Percentiles rank a stretch among this genome's conserved stretches.
These are phyloP conservation scores for Argyresthia goedartella DNA, from an alignment of 2,888 invertebrate species.

Conservation along the genomic window DNA sequence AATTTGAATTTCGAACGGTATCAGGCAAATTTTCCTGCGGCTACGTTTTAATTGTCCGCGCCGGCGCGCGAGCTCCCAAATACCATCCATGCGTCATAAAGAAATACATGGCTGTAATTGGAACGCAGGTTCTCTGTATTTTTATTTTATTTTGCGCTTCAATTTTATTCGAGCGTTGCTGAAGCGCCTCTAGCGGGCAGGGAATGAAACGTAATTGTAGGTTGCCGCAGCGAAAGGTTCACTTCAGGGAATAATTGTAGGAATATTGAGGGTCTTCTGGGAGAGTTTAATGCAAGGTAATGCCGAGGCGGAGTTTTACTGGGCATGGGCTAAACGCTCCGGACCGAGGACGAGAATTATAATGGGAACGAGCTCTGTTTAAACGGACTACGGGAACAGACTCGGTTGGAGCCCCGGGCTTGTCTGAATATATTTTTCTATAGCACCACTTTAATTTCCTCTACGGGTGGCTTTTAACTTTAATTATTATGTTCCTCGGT, in stretches of 20 bases:
- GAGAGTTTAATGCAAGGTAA: slow-evolving; percentile 64
- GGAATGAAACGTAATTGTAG: slow-evolving; percentile 57
- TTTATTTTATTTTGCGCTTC: slow-evolving; percentile 49
- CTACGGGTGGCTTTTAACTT: slow-evolving; percentile 24
- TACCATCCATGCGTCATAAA: slow-evolving; percentile 1
- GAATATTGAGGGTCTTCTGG: slow-evolving; percentile 57
- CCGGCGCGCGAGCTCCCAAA: slow-evolving; percentile 21
- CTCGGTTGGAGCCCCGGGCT: slow-evolving; percentile 25
- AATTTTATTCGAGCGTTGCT: slow-evolving; percentile 50
- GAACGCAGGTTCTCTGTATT: slow-evolving; percentile 39
- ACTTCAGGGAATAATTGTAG: slow-evolving; percentile 65
- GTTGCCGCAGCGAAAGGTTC: slow-evolving; percentile 55
- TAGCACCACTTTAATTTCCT: slow-evolving; percentile 57
- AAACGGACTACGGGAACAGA: slow-evolving; percentile 53
- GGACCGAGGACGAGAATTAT: slow-evolving; percentile 64
- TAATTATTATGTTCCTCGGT: background rate
- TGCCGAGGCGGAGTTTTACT: slow-evolving; percentile 43
- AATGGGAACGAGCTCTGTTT: slow-evolving; percentile 58
- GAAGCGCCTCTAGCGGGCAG: slow-evolving; percentile 53
- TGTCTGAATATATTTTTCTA: slow-evolving; percentile 53
- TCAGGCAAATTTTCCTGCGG: slow-evolving; percentile 1
- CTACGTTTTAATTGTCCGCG: slow-evolving; percentile 31
- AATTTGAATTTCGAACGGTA: no score
- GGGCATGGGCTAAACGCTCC: slow-evolving; percentile 47
- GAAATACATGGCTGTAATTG: slow-evolving; percentile 28